Conservation (phyloP, 2,888 invertebrate species). For the Uropetala carovei region DNA sequence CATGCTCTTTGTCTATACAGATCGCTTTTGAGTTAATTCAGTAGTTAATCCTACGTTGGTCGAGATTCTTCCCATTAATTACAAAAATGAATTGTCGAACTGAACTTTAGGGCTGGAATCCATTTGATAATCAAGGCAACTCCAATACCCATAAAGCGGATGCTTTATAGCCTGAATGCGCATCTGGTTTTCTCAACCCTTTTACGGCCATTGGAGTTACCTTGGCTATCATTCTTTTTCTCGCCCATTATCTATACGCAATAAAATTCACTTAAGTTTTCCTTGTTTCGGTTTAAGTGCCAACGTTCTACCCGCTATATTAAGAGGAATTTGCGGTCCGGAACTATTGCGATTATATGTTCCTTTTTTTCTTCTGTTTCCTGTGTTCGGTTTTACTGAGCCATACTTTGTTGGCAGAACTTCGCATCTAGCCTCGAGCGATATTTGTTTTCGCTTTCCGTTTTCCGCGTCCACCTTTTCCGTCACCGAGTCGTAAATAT, state of each 20-base stretch:
- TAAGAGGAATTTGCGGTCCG: not conserved
- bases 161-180: no score
- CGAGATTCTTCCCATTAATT: no score
- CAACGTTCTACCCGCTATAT: not conserved
- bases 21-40: not conserved
- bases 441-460: not conserved
- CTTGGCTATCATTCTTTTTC: not conserved
- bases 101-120: no score
- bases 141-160: no score
- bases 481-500: not conserved
- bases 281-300: not conserved
- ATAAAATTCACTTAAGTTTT: not conserved
- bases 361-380: not conserved
- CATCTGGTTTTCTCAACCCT: no score
- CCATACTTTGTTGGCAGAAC: not conserved
- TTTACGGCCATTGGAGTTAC: no score
- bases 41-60: no score
- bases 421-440: not conserved
- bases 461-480: not conserved
- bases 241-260: not conserved
- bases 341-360: not conserved
- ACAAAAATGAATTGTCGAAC: no score
- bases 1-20: not conserved
- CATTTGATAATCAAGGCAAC: no score
- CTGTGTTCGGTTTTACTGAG: not conserved